Conservation (phyloP, 2,797 vertebrate species). For the Pseudotriccus pelzelni region DNA sequence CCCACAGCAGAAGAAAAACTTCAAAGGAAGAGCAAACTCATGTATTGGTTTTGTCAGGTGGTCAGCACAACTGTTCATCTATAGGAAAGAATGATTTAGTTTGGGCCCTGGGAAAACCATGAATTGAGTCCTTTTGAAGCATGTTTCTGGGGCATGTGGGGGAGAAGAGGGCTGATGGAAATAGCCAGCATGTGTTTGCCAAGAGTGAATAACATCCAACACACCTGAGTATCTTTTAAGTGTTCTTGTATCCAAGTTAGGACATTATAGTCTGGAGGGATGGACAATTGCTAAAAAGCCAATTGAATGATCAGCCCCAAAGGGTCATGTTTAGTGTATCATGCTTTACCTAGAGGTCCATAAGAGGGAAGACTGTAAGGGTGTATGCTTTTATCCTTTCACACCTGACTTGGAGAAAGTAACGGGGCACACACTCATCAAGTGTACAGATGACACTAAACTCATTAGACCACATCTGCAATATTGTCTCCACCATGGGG, state of each 20-base stretch:
- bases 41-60: background rate
- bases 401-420: background rate
- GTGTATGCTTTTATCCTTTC: background rate
- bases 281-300: background rate
- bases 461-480: background rate
- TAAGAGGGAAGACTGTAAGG: background rate
- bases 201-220: background rate
- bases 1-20: background rate
- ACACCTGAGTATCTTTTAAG: background rate
- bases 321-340: background rate
- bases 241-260: background rate
- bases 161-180: background rate
- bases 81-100: background rate
- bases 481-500: background rate
- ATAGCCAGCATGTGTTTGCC: background rate
- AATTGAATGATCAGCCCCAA: background rate
- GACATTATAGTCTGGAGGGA: background rate
- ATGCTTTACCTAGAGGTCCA: background rate
- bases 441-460: background rate
- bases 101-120: background rate
- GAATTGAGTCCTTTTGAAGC: background rate
- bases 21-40: background rate
- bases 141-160: background rate
- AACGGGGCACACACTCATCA: rapidly evolving
- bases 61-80: background rate